Evolutionary conservation across 2,888 invertebrate species (phyloP).

Genomic region (Slavum lentiscoides): DNA sequence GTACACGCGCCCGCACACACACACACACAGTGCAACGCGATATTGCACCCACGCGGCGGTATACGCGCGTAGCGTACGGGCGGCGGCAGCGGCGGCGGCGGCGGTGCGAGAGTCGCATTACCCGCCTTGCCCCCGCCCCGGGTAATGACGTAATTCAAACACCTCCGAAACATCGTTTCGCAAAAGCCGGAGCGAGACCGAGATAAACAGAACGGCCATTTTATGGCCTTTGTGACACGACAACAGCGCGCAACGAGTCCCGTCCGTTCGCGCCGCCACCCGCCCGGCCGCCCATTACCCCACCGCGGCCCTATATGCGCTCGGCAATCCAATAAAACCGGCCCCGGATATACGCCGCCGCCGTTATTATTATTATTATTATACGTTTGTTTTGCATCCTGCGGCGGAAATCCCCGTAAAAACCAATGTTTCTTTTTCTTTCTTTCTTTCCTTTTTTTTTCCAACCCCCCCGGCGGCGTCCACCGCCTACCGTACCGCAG

Average conservation of each 20-base stretch:
- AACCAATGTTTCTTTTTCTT: conserved; percentile 40
- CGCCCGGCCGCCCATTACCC: no score
- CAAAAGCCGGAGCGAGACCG: conserved; percentile 32
- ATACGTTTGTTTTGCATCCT: conserved; percentile 50
- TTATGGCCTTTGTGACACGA: conserved; percentile 52
- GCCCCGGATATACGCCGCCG: conserved; percentile 35
- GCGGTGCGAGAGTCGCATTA: conserved; percentile 26
- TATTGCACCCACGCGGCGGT: neutral
- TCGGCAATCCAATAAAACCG: conserved; percentile 48
- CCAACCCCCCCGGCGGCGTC: neutral
- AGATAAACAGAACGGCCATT: conserved; percentile 48
- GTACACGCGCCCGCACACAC: neutral
- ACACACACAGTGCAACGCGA: no score
- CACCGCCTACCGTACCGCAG: no score
- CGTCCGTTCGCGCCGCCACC: no score
- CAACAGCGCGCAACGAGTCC: neutral
- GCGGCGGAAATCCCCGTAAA: conserved; percentile 45
- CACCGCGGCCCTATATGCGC: no score
- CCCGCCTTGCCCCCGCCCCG: neutral
- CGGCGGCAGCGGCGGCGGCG: neutral
- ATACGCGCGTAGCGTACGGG: neutral
- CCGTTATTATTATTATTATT: neutral
- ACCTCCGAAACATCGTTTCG: conserved; percentile 49
- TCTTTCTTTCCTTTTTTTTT: no score
- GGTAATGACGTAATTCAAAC: conserved; percentile 48